Conservation (phyloP, 2,113 vertebrate species). For the Elephantulus edwardii region DNA sequence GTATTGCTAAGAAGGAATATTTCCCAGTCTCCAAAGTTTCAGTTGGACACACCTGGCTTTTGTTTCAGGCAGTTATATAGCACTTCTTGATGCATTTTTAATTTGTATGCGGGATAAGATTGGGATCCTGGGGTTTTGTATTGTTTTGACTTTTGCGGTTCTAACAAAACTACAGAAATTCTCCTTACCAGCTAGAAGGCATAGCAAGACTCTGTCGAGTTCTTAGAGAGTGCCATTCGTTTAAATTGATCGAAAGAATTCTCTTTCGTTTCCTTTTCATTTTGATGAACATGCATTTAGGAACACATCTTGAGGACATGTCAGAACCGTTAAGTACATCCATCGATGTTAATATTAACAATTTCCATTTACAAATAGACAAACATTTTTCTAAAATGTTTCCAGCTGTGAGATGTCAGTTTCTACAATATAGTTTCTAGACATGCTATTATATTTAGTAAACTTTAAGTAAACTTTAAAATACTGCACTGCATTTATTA, state of each 20-base stretch:
- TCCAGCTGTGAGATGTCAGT: slow-evolving; percentile 74
- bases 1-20: slow-evolving; percentile 69
- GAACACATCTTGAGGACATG: slow-evolving; percentile 32
- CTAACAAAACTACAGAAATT: slow-evolving; percentile 80
- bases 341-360: slow-evolving; percentile 55
- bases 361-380: slow-evolving; percentile 65
- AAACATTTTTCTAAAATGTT: slow-evolving; percentile 70
- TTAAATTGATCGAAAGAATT: slow-evolving; percentile 72
- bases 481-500: slow-evolving; percentile 83
- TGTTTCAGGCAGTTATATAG: slow-evolving; percentile 66
- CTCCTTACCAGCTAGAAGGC: slow-evolving; percentile 79
- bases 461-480: slow-evolving; percentile 79
- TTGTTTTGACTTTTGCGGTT: slow-evolving; percentile 80
- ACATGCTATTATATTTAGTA: slow-evolving; percentile 80
- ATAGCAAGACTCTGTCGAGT: slow-evolving; percentile 80
- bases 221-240: slow-evolving; percentile 73
- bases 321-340: slow-evolving; percentile 47
- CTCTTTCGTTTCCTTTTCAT: slow-evolving; percentile 71
- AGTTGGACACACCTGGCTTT: slow-evolving; percentile 60
- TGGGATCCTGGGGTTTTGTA: slow-evolving; percentile 76
- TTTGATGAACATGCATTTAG: slow-evolving; percentile 74
- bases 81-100: slow-evolving; percentile 76
- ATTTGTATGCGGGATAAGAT: slow-evolving; percentile 66
- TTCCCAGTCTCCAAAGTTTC: slow-evolving; percentile 70
- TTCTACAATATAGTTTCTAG: slow-evolving; percentile 82